Evolutionary conservation across 2,888 invertebrate genomes (phyloP), one percentile per base, ranked within the genome.

Genomic region (Andrena fulva): DNA sequence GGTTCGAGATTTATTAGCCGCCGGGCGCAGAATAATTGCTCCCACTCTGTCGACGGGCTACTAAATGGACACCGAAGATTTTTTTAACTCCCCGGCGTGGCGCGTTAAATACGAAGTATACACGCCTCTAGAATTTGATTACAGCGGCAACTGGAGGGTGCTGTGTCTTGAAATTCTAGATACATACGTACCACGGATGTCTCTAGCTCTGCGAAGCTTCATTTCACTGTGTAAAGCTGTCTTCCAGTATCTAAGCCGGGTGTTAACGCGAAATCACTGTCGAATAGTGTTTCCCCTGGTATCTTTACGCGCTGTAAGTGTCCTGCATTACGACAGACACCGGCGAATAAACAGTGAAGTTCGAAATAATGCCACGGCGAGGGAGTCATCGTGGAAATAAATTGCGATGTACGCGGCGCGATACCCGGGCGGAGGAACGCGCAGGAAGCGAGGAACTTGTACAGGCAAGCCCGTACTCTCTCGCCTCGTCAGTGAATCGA

Each of bases 401-500:
- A 82, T 77, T 27, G 70, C 70, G 64, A 73, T 70, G 67, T 69
- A 77, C 63, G 48, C 10, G 54, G 31, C 31, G 56, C 54, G 66
- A 73, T 81, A 83, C 81, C 73, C 54, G 82, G 42, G 52, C 50
- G 48, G 76, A 56, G 54, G 50, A 62, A 70, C 71, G 67, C 33
- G 35, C 62, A 66, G 56, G 76, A 64, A 69, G 62, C 67, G 71
- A 69, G 70, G 81, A 64, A 81, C 70, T 82, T 77, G 81, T 33
- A 59, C 56, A 16, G 76, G 33, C 76, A 4, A 12, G 54, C 27
- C 42, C 60, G 35, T 20, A 35, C 54, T 68, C 50, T 20, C 50
- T n/a, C 27, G 16, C 16, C 35, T 67, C 56, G 82, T 74, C 73
- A 33, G 83, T 62, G 77, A 71, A 74, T 66, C 73, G 69, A 56